Conservation (phyloP, 2,797 vertebrate genomes). For the Pampus argenteus region DNA sequence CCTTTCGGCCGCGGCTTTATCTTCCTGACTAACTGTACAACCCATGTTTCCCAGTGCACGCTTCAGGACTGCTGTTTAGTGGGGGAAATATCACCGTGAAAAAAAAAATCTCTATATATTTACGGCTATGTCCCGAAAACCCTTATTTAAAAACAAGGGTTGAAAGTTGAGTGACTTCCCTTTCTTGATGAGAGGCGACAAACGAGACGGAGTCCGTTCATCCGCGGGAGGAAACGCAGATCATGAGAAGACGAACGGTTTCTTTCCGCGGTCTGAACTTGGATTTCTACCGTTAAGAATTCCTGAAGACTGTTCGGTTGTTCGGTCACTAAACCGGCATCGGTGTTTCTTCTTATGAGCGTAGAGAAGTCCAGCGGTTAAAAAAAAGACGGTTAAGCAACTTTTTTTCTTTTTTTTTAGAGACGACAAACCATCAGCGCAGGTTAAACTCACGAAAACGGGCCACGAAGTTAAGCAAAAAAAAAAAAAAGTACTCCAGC, state of each 20-base stretch:
- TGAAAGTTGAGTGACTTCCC: conserved; percentile 71
- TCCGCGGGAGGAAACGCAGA: conserved; percentile 22
- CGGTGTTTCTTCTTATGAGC: conserved; percentile 2
- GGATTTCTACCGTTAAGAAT: conserved; percentile 6
- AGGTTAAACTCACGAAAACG: conserved; percentile 48
- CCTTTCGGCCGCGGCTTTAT: conserved; percentile 95
- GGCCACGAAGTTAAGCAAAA: conserved; percentile 61
- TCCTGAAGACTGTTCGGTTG: conserved; percentile 20
- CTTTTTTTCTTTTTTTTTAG: conserved; percentile 39
- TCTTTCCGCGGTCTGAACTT: conserved; percentile 31
- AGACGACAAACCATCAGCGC: conserved; percentile 31
- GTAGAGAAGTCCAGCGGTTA: conserved; percentile 6
- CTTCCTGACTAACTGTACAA: conserved; percentile 97
- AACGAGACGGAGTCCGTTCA: conserved; percentile 62
- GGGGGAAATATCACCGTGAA: conserved; percentile 56
- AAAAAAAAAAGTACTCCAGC: conserved; percentile 74
- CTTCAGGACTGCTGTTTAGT: conserved; percentile 85
- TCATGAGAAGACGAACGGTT: conserved; percentile 17
- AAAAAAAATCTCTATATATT: conserved; percentile 32
- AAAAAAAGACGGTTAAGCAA: conserved; percentile 26
- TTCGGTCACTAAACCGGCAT: conserved; percentile 46
- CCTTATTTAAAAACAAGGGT: conserved; percentile 34
- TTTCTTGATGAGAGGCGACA: conserved; percentile 51
- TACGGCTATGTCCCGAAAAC: conserved; percentile 16
- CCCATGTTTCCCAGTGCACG: conserved; percentile 92